Base-by-base conservation (phyloP, 2,888 invertebrate species). In the Camponotus fellah region DNA sequence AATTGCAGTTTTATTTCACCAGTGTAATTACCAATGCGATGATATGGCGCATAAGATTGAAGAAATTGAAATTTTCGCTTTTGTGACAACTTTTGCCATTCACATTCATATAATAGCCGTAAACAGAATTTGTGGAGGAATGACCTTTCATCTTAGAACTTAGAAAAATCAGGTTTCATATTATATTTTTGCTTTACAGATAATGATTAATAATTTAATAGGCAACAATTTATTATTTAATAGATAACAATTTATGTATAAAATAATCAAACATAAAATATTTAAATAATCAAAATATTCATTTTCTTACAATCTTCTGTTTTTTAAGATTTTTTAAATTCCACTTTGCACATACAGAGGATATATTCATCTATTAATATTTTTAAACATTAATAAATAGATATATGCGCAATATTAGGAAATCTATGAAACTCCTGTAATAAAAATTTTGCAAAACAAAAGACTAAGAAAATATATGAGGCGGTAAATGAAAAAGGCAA, bases 1-100 rank as follows among this genome's bases (percentile, higher is more conserved):
- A 68, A 79, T 79, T 79, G 71, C 37, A 12, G 37, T 80, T 80
- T 80, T 80, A 80, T 80, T 80, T 71, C 26, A 17, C 46, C 34
- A 21, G 62, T 71, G 46, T 71, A 58, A 80, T 56, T 40, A 17
- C 40, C 76, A 58, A 68, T 79, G n/a, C n/a, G 56, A 49, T 37
- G 17, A 46, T n/a, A 8, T 12, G 12, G 21, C 26, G 58, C 58
- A 32, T 21, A 60, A 56, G 12, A 60, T 79, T 17, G 26, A 80
- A 60, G 46, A 58, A 46, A 46, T 34, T 60, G 43, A 21, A 79
- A 34, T 43, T 58, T 68, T 69, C 56, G 21, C 6, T 66, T 32
- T 26, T 79, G 21, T 68, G 43, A 69, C 43, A 2, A 79, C 12
- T 58, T 79, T 69, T 32, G 32, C 12, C 34, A 10, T 40, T 64